Evolutionary conservation across 1,140 invertebrate species (phyloP), one percentile per base, ranked within the genome.

Genomic region (Drosophila nasuta): DNA sequence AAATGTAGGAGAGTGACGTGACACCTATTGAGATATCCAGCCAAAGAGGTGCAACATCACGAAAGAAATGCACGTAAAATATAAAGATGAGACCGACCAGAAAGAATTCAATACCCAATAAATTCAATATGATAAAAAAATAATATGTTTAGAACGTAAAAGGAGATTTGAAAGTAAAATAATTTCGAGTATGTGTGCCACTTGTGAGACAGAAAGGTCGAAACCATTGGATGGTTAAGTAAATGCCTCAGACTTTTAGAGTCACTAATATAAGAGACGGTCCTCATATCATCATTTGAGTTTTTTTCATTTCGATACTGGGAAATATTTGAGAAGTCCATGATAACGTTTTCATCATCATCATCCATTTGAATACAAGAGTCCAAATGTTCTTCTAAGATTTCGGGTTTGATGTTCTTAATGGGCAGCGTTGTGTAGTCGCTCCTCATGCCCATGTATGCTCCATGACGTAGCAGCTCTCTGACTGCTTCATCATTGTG

Each of bases 381-480:
- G 28, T 60, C 15, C 0, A 60, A 48, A 8, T 17, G 28, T 0
- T 60, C 13, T 33, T 60, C 28, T 28, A 60, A 3, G 0, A 15
- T 8, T 0, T 48, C 25, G 3, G 43, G 7, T 17, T 28, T 15
- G 10, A 60, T 48, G n/a, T 48, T 30, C 1, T n/a, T 25, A 13
- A 60, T 48, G 0, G 41, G 45, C 25, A 48, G 10, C 10, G 33
- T 3, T 13, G 10, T 11, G 28, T 60, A 60, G 7, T 60, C 25
- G n/a, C 43, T 60, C 17, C 58, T 35, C 45, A 17, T 60, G 28
- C 58, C 58, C 43, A 60, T 30, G 33, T 60, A 60, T n/a, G 58
- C 58, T 5, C 58, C 58, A 4, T 30, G 20, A 10, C 0, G 0
- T 8, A 60, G 2, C 7, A 60, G 43, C 1, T 2, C 0, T n/a